A percentile compares a stretch with the other conserved stretches of the same genome.
These are phyloP conservation scores for Enoplosus armatus DNA, from an alignment of 2,797 vertebrate species.

Conservation along the genomic window DNA sequence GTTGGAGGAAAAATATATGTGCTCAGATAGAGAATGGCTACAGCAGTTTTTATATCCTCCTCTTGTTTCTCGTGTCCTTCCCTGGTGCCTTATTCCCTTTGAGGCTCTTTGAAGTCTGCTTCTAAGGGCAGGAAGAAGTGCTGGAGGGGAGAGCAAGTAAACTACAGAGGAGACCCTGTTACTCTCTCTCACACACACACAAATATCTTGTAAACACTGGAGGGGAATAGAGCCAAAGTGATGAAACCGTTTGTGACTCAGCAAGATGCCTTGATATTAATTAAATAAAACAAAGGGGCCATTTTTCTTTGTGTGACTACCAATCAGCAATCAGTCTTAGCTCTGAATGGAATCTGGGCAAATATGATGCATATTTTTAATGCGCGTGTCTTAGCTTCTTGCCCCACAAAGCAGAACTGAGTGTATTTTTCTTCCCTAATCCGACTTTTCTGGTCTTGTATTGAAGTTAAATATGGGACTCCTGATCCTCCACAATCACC, in stretches of 20 bases:
- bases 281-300: background rate
- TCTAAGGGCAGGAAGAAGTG: background rate
- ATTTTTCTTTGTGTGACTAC: background rate
- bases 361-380: background rate
- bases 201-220: constrained; percentile 1
- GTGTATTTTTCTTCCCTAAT: background rate
- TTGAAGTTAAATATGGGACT: background rate
- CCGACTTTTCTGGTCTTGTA: background rate
- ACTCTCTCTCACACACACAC: background rate
- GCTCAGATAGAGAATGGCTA: background rate
- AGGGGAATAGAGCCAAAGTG: background rate
- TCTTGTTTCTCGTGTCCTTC: background rate
- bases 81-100: constrained; percentile 1
- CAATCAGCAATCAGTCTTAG: background rate
- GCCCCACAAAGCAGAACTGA: background rate
- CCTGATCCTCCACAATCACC: background rate
- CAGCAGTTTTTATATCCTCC: background rate
- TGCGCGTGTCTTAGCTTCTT: background rate
- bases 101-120: constrained; percentile 22
- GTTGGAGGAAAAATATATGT: background rate
- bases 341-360: background rate
- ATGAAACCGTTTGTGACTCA: background rate
- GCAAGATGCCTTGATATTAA: background rate
- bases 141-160: background rate
- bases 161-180: background rate